Conservation (phyloP, 1,140 invertebrate species). For the Teleogryllus occipitalis region DNA sequence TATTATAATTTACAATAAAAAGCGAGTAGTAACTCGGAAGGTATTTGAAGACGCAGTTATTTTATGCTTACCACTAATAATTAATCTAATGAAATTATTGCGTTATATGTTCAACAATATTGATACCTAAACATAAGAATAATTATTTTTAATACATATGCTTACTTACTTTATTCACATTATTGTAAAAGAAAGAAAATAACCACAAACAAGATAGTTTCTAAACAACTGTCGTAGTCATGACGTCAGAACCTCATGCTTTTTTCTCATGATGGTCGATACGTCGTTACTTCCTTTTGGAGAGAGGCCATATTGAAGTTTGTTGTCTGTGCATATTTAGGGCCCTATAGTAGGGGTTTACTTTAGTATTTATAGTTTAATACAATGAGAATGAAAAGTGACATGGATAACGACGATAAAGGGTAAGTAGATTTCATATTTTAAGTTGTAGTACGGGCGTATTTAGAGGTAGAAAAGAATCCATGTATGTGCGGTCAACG, state of each 20-base stretch:
- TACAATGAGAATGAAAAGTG: slow-evolving; percentile 48
- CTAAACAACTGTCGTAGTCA: neutral
- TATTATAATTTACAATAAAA: too few species aligned
- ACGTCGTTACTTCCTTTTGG: slow-evolving; percentile 8
- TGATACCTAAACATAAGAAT: neutral
- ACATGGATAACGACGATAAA: slow-evolving; percentile 49
- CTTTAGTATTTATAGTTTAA: slow-evolving; percentile 29
- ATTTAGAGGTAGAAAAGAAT: too few species aligned
- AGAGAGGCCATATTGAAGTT: slow-evolving; percentile 18
- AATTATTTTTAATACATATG: neutral
- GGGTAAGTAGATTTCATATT: slow-evolving; percentile 33
- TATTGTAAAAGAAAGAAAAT: neutral
- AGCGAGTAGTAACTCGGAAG: too few species aligned
- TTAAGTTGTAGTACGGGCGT: neutral
- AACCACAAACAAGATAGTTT: neutral
- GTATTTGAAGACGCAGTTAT: too few species aligned
- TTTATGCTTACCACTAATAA: too few species aligned
- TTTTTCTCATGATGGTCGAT: neutral
- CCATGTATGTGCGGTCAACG: neutral
- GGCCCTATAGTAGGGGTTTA: neutral
- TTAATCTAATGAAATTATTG: too few species aligned
- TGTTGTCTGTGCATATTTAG: neutral
- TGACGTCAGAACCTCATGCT: slow-evolving; percentile 2
- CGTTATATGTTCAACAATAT: neutral
- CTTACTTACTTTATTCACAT: neutral